phyloP scores from a whole-genome alignment of 2,113 vertebrate genomes.

The Mustela lutreola region DNA sequence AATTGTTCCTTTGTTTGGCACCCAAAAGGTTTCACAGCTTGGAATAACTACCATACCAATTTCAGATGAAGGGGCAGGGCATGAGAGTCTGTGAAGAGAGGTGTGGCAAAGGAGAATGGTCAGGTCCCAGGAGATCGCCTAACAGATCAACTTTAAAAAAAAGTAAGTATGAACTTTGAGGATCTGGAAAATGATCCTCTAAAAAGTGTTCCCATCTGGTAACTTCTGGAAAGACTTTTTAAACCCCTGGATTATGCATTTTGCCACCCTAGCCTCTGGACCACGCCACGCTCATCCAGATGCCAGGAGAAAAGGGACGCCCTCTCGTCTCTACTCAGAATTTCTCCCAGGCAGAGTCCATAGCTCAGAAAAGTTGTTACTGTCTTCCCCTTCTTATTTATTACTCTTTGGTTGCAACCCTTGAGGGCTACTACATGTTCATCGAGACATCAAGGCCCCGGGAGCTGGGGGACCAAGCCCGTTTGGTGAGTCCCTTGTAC shows the following conservation, averaged over 20 bases:
- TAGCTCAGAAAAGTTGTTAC: background rate
- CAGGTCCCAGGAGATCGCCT: background rate
- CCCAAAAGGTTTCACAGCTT: background rate
- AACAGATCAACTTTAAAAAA: background rate
- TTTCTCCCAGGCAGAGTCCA: background rate
- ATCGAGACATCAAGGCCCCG: constrained; percentile 96
- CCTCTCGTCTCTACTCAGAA: background rate
- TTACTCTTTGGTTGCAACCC: background rate
- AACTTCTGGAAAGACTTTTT: background rate
- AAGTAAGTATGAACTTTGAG: background rate
- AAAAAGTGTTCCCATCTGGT: background rate
- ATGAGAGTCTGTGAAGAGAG: background rate
- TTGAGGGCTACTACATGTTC: constrained; percentile 97
- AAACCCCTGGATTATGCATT: too few species aligned
- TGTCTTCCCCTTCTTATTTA: background rate
- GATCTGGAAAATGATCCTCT: background rate
- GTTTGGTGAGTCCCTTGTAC: constrained; percentile 96
- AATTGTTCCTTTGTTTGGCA: background rate
- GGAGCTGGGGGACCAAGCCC: constrained; percentile 93
- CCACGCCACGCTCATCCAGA: background rate
- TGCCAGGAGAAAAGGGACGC: background rate
- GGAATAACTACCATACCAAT: background rate
- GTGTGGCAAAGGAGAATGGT: background rate
- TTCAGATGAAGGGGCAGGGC: background rate
- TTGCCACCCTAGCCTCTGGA: background rate